phyloP scores from a whole-genome alignment of 35 echinoderm and acorn worm genomes.

The Ophioderma brevispina region DNA sequence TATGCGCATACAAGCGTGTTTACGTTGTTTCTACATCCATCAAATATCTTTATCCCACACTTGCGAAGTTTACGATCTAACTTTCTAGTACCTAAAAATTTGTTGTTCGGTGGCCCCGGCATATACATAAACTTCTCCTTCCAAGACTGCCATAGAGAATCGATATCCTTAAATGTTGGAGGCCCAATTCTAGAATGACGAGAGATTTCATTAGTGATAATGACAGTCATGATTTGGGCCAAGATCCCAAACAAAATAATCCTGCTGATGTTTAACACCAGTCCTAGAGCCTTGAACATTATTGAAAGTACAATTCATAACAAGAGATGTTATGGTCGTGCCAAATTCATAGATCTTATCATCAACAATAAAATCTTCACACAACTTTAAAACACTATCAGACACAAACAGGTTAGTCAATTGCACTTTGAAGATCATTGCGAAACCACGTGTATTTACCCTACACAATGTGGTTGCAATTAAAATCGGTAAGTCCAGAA shows the following conservation, averaged over 20 bases:
- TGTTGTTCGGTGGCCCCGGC: neutral
- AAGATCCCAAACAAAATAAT: neutral
- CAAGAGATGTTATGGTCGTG: neutral
- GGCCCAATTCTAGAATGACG: neutral
- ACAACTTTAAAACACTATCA: neutral
- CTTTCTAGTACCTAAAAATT: neutral
- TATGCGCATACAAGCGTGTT: neutral
- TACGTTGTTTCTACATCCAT: neutral
- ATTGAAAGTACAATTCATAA: neutral
- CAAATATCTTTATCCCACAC: conserved; percentile 2
- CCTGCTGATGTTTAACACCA: neutral
- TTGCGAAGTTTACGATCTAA: neutral
- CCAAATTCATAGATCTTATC: neutral
- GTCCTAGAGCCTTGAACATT: neutral
- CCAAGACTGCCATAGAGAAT: neutral
- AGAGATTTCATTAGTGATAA: neutral
- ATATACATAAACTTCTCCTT: neutral
- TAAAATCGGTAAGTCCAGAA: neutral
- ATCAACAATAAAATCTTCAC: neutral
- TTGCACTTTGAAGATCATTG: neutral
- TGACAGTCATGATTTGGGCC: neutral
- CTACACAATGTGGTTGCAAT: conserved; percentile 8
- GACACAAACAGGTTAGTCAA: neutral
- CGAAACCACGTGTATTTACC: conserved; percentile 13
- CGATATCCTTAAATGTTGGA: neutral